Evolutionary conservation across 2,113 vertebrate genomes (phyloP), one percentile per base, ranked within the genome.

Genomic region (Crotalus viridis): DNA sequence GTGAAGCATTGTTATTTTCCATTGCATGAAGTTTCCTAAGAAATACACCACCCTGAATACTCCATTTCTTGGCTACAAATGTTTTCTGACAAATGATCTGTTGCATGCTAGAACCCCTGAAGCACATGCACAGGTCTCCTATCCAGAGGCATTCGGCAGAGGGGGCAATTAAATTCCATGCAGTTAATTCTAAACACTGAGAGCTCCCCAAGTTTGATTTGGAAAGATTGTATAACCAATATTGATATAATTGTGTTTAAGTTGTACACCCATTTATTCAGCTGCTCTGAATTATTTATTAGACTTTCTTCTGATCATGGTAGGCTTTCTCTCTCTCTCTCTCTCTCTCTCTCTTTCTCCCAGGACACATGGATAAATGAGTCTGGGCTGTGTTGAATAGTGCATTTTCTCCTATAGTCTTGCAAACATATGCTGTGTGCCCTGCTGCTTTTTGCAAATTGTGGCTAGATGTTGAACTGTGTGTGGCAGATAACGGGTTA

Each of bases 401-500:
- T 57, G 61, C 10, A 57, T 88, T 9, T 92, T 88, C 52, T 64
- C 33, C 87, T 93, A 28, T 90, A 93, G n/a, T 10, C 24, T 89
- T 90, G 28, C 19, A 48, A 89, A 92, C 26, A 90, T 55, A 87
- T 48, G 91, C 90, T 39, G 54, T 28, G n/a, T 74, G 10, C 8
- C 64, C 85, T 90, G 48, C 89, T 89, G 90, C 28, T 93, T 85
- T 57, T n/a, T 46, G 39, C 26, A 48, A 46, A 92, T 39, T 19
- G 90, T 85, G 46, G 28, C 81, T 92, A 90, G 39, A 93, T 55
- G 15, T 48, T 93, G 92, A 93, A 93, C 92, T 93, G 17, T 90
- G 91, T 89, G 33, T 94, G 95, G 95, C 89, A 94, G 87, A 0
- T 26, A 97, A 93, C 39, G 96, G 94, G 97, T 98, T 98, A 98